Evolutionary conservation across 2,888 invertebrate genomes (phyloP).

Genomic region (Eurytoma adleriae): DNA sequence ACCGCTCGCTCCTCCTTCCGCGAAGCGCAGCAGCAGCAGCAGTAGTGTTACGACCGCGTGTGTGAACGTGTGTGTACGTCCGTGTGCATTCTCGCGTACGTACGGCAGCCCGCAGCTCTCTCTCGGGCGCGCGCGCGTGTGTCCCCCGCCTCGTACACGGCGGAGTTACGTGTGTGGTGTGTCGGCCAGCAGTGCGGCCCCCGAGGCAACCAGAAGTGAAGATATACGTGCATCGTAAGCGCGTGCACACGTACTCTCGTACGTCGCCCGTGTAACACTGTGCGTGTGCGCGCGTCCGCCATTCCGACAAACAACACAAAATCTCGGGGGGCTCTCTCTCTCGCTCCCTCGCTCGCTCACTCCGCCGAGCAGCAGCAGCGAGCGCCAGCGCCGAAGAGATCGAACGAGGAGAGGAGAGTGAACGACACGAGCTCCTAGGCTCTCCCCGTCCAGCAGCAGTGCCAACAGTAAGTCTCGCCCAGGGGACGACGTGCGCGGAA

Average conservation of each 20-base stretch:
- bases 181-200: conserved; percentile 1
- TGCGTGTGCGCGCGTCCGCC: conserved; percentile 57
- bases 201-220: too few species aligned
- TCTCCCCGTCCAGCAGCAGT: conserved; percentile 10
- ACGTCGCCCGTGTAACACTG: not conserved
- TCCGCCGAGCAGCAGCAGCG: not conserved
- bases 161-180: not conserved
- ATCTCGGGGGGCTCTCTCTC: conserved; percentile 45
- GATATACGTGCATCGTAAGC: too few species aligned
- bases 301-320: conserved; percentile 58
- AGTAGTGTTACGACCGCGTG: not conserved
- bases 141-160: not conserved
- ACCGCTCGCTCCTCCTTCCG: not conserved
- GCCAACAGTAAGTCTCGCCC: conserved; percentile 33
- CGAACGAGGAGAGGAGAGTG: not conserved
- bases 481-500: conserved; percentile 2
- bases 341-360: conserved; percentile 3
- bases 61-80: conserved; percentile 1
- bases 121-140: conserved; percentile 16
- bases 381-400: conserved; percentile 32
- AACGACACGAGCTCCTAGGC: not conserved
- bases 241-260: too few species aligned
- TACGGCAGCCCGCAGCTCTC: conserved; percentile 7
- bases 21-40: too few species aligned
- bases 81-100: not conserved